Evolutionary conservation across 2,113 vertebrate genomes (phyloP).

Genomic region (Athene noctua): DNA sequence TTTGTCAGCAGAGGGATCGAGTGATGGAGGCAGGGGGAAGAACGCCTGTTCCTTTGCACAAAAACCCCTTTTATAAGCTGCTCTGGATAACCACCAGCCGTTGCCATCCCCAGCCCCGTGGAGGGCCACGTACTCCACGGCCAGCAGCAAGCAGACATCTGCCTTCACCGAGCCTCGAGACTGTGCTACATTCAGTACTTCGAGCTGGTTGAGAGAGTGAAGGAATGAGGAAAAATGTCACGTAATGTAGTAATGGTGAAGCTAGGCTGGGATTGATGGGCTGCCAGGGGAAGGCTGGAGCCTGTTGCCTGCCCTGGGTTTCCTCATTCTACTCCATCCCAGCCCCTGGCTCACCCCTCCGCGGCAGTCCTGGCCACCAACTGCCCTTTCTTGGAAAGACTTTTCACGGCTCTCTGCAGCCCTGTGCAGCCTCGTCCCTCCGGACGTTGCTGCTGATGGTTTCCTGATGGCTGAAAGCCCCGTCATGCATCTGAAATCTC

Average conservation of each 20-base stretch:
- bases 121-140: rapidly evolving
- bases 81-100: neutral
- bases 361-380: neutral
- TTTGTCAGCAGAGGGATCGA: neutral
- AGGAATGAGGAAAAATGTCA: neutral
- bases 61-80: neutral
- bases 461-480: neutral
- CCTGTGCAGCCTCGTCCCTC: neutral
- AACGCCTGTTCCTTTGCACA: neutral
- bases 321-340: neutral
- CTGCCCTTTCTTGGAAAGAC: neutral
- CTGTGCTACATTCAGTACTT: rapidly evolving
- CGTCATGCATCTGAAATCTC: neutral
- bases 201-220: neutral
- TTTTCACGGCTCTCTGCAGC: rapidly evolving
- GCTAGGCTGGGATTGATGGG: neutral
- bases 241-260: rapidly evolving
- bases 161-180: neutral
- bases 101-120: rapidly evolving
- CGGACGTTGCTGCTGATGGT: neutral
- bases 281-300: neutral
- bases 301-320: neutral
- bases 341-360: neutral
- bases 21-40: neutral
- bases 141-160: neutral